Conservation (phyloP, 2,888 invertebrate genomes). For the Argyra leucocephala region DNA sequence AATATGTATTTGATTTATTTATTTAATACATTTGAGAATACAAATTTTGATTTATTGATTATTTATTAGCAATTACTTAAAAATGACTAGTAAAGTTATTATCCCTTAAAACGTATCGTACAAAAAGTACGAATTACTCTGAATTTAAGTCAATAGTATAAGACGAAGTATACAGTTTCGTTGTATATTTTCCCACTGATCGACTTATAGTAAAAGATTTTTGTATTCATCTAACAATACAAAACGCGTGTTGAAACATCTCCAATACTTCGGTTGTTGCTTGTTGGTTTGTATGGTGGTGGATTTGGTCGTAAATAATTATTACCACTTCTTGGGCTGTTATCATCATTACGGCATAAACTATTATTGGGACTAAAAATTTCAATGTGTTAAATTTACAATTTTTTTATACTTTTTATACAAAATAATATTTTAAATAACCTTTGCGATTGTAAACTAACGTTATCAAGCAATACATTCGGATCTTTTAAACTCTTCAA, state of each 20-base stretch:
- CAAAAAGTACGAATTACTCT: no score
- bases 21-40: no score
- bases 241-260: slow-evolving; percentile 42
- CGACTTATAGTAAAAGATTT: no score
- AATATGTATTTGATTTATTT: no score
- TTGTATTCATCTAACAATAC: slow-evolving; percentile 37
- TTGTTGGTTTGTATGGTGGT: slow-evolving; percentile 41
- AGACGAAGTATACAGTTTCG: no score
- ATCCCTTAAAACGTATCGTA: no score
- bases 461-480: slow-evolving; percentile 39
- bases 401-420: no score
- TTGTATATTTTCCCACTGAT: no score
- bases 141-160: no score
- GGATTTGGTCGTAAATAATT: slow-evolving; percentile 41
- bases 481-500: slow-evolving; percentile 51
- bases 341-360: slow-evolving; percentile 44
- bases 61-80: no score
- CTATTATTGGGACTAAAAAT: slow-evolving; percentile 50
- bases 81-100: no score
- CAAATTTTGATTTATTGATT: no score
- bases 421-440: slow-evolving; percentile 23
- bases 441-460: slow-evolving; percentile 41
- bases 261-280: slow-evolving; percentile 33
- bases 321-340: slow-evolving; percentile 44
- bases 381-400: background rate